phyloP scores from a whole-genome alignment of 2,797 vertebrate species.

The Phalloptychus januarius region DNA sequence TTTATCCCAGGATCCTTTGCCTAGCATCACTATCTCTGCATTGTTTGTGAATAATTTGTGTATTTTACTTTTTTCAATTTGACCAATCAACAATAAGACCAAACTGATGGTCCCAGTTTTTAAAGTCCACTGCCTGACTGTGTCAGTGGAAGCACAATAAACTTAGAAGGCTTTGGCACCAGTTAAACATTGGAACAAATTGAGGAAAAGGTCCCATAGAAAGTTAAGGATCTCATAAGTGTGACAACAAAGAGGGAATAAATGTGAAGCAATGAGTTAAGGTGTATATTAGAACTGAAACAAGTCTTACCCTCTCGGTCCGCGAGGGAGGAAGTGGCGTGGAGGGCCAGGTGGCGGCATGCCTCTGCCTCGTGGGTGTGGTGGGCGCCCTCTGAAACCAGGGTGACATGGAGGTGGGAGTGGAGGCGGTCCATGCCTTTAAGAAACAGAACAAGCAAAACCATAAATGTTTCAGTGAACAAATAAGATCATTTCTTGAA shows the following conservation, averaged over 20 bases:
- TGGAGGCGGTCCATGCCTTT: slow-evolving; percentile 72
- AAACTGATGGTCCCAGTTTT: background rate
- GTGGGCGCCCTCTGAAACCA: slow-evolving; percentile 77
- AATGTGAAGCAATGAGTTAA: slow-evolving; percentile 37
- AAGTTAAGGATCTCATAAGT: slow-evolving; percentile 15
- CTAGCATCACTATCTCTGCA: background rate
- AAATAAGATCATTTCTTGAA: background rate
- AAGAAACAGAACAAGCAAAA: slow-evolving; percentile 11
- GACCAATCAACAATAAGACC: background rate
- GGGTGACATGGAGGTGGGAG: slow-evolving; percentile 74
- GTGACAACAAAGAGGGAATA: slow-evolving; percentile 41
- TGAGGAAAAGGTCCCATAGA: background rate
- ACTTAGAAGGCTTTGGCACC: background rate
- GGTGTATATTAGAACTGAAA: slow-evolving; percentile 31
- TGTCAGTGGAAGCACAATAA: background rate
- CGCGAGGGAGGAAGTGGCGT: slow-evolving; percentile 72
- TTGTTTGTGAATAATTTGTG: background rate
- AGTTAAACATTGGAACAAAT: background rate
- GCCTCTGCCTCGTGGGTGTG: slow-evolving; percentile 68
- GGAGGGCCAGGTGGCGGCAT: slow-evolving; percentile 70
- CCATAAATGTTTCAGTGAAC: background rate
- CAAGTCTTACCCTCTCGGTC: slow-evolving; percentile 80
- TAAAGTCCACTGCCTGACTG: background rate
- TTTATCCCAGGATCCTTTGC: background rate
- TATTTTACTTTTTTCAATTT: background rate